A percentile compares a stretch with the other conserved stretches of the same genome.
Evolutionary conservation across 2,113 vertebrate genomes (phyloP).

Genomic region (Psephotus haematonotus): DNA sequence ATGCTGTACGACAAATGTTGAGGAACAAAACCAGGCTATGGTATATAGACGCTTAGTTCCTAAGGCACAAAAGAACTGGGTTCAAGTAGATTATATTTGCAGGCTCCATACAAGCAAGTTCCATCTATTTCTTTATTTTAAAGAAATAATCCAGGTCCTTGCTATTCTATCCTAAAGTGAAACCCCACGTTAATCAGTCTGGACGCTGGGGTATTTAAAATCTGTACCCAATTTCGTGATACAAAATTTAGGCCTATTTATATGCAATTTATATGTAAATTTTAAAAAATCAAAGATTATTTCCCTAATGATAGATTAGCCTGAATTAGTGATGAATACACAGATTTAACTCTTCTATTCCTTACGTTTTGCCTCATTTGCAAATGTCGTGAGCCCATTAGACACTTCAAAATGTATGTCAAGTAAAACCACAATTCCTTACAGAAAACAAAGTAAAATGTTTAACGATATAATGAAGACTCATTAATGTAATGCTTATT

Average conservation of each 20-base stretch:
- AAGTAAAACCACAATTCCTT: conserved; percentile 53
- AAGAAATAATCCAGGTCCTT: background rate
- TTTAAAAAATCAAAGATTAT: background rate
- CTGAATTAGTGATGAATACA: conserved; percentile 60
- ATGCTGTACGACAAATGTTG: background rate
- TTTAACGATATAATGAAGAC: conserved; percentile 62
- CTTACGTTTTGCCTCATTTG: conserved; percentile 58
- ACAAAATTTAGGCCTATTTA: conserved; percentile 31
- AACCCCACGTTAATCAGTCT: background rate
- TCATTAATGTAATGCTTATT: conserved; percentile 67
- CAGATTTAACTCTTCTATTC: conserved; percentile 55
- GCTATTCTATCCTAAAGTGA: background rate
- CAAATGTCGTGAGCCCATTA: conserved; percentile 51
- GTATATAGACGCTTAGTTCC: background rate
- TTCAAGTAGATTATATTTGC: background rate
- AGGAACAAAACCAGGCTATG: background rate
- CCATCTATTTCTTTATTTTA: background rate
- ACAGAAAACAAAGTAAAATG: conserved; percentile 60
- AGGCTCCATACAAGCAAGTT: background rate
- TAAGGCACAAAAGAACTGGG: background rate
- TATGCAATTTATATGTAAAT: conserved; percentile 64
- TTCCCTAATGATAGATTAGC: conserved; percentile 64
- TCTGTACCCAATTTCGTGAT: conserved; percentile 7
- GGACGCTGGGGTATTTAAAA: conserved; percentile 52
- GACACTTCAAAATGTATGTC: conserved; percentile 35